phyloP scores from a whole-genome alignment of 2,113 vertebrate genomes.

The Salvelinus namaycush region DNA sequence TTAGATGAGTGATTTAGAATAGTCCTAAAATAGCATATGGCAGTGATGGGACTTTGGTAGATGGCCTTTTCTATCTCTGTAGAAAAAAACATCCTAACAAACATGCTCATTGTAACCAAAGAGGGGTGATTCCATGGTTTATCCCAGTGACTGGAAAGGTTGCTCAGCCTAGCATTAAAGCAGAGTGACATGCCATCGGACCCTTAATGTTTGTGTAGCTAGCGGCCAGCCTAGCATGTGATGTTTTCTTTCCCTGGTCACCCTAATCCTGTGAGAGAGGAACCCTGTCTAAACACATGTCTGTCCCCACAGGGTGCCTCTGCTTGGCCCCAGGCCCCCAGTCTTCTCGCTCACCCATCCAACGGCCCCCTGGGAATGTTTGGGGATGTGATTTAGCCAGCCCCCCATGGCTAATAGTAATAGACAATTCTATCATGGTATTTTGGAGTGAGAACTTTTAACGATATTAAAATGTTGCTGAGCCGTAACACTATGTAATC shows the following conservation, averaged over 20 bases:
- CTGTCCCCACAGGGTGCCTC: conserved; percentile 46
- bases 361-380: conserved; percentile 62
- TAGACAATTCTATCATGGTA: conserved; percentile 59
- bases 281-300: conserved; percentile 67
- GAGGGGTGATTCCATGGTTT: not conserved
- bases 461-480: too few species aligned
- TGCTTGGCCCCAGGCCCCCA: not conserved
- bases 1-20: not conserved
- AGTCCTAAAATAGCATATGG: too few species aligned
- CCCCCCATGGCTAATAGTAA: conserved; percentile 58
- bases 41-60: not conserved
- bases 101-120: not conserved
- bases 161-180: not conserved
- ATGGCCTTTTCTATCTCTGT: not conserved
- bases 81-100: not conserved
- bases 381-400: conserved; percentile 54
- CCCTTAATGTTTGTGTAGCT: conserved; percentile 67
- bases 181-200: conserved; percentile 42
- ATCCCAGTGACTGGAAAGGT: conserved; percentile 21
- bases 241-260: conserved; percentile 73
- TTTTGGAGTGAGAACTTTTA: conserved; percentile 45
- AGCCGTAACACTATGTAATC: too few species aligned
- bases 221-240: conserved; percentile 57
- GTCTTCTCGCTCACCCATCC: conserved; percentile 14
- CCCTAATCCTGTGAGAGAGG: conserved; percentile 69